Percentiles rank a stretch among this genome's conserved stretches.
phyloP scores from a whole-genome alignment of 2,797 vertebrate species.

The Eulemur rubriventer region DNA sequence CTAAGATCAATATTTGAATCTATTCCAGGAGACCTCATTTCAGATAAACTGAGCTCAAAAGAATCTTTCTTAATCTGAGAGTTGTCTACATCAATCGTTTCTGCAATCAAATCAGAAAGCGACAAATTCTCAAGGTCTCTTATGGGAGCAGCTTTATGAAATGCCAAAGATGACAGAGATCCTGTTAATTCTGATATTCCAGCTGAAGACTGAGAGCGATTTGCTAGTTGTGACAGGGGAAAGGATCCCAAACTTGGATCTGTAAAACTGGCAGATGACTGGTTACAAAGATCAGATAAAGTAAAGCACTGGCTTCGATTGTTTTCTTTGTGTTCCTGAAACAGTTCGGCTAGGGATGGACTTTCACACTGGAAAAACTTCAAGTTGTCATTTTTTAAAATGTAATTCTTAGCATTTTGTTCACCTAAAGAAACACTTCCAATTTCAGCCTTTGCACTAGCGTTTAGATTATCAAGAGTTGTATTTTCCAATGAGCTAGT shows the following conservation, averaged over 20 bases:
- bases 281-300: slow-evolving; percentile 81
- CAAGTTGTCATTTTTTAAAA: slow-evolving; percentile 73
- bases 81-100: slow-evolving; percentile 78
- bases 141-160: slow-evolving; percentile 83
- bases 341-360: slow-evolving; percentile 92
- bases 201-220: slow-evolving; percentile 76
- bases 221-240: slow-evolving; percentile 86
- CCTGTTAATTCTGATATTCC: slow-evolving; percentile 84
- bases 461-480: slow-evolving; percentile 80
- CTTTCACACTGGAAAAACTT: slow-evolving; percentile 82
- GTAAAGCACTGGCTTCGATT: slow-evolving; percentile 79
- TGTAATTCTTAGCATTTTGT: slow-evolving; percentile 80
- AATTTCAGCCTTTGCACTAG: slow-evolving; percentile 81
- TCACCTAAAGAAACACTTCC: slow-evolving; percentile 83
- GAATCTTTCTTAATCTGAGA: slow-evolving; percentile 71
- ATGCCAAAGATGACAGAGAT: slow-evolving; percentile 88
- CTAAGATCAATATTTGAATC: slow-evolving; percentile 89
- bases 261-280: slow-evolving; percentile 63
- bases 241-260: slow-evolving; percentile 79
- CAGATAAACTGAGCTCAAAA: slow-evolving; percentile 56
- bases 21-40: slow-evolving; percentile 78
- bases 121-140: slow-evolving; percentile 82
- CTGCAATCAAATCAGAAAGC: slow-evolving; percentile 86
- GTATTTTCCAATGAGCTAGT: slow-evolving; percentile 84
- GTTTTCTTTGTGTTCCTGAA: slow-evolving; percentile 90